Conservation (phyloP, 2,113 vertebrate species). For the Corythornis madagascariensis region DNA sequence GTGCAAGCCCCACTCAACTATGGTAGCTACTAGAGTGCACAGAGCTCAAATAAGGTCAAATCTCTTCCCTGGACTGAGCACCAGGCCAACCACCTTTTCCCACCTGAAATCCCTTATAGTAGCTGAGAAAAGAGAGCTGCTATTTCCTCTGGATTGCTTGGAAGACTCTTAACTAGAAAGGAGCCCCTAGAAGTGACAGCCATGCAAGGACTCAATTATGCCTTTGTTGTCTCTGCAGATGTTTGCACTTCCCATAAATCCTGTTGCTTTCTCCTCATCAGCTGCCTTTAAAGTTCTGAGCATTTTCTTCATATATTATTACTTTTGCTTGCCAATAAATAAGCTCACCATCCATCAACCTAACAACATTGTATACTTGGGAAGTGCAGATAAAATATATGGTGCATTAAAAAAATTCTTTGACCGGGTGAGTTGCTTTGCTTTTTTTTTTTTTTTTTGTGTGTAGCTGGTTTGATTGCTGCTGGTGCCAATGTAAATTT, state of each 20-base stretch:
- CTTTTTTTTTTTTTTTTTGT: neutral
- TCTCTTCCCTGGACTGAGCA: neutral
- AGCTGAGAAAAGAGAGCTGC: neutral
- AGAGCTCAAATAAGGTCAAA: neutral
- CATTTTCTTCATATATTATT: constrained; percentile 76
- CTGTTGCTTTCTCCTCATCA: constrained; percentile 62
- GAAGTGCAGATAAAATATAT: constrained; percentile 78
- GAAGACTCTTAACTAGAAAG: constrained; percentile 29
- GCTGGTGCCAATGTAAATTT: constrained; percentile 72
- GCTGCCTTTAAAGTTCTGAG: constrained; percentile 61
- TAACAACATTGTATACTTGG: constrained; percentile 79
- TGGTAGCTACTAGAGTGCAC: neutral
- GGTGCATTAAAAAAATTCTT: constrained; percentile 71
- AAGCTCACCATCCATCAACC: constrained; percentile 75
- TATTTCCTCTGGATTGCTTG: neutral
- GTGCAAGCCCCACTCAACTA: neutral
- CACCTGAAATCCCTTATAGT: neutral
- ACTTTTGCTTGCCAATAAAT: constrained; percentile 75
- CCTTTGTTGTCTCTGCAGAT: constrained; percentile 73
- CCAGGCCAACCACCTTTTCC: neutral
- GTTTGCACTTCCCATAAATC: constrained; percentile 78
- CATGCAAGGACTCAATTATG: constrained; percentile 71
- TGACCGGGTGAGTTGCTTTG: constrained; percentile 44
- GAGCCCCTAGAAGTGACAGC: constrained; percentile 6
- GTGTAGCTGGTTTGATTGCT: constrained; percentile 53